Base-by-base conservation (phyloP, 2,113 vertebrate species). In the Tiliqua scincoides region DNA sequence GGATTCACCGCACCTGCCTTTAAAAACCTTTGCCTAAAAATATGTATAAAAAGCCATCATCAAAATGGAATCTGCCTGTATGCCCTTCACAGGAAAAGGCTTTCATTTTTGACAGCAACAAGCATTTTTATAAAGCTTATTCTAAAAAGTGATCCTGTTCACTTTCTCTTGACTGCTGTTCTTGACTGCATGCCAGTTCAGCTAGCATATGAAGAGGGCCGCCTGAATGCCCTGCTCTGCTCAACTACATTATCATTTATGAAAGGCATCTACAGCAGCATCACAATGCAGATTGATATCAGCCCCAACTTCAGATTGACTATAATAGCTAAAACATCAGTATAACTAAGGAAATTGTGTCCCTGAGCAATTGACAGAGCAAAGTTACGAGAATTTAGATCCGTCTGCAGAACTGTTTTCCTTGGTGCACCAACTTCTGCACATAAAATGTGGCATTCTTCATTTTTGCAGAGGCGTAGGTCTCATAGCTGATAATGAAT, bases 141-240 rank as follows among this genome's bases (percentile, higher is more conserved):
- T 83, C 81, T 90, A 78, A 91, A 89, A 90, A 88, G 57, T 77
- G 89, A 94, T 91, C 83, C 63, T 85, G n/a, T 82, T 87, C 67
- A 4, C n/a, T n/a, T n/a, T n/a, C n/a, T n/a, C n/a, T n/a, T n/a
- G n/a, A n/a, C n/a, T n/a, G 75, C 75, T 62, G 2, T 35, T 67
- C 20, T 63, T 43, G 40, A 63, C 0, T 40, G 12, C 77, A 86
- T 87, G 73, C 25, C 73, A 84, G 10, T 63, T 93, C 84, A 73
- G 43, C 30, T 73, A 52, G 74, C 6, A 48, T 20, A 63, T 1
- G 9, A 59, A 57, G 91, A 83, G 82, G 90, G 91, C 90, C 91
- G 83, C 1, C 4, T 32, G 20, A 7, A 74, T 59, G 48, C 1
- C 11, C n/a, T 73, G 43, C 57, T 52, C 1, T 20, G 43, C 57